Base-by-base conservation (phyloP, 2,113 vertebrate genomes). In the Pagrus major region DNA sequence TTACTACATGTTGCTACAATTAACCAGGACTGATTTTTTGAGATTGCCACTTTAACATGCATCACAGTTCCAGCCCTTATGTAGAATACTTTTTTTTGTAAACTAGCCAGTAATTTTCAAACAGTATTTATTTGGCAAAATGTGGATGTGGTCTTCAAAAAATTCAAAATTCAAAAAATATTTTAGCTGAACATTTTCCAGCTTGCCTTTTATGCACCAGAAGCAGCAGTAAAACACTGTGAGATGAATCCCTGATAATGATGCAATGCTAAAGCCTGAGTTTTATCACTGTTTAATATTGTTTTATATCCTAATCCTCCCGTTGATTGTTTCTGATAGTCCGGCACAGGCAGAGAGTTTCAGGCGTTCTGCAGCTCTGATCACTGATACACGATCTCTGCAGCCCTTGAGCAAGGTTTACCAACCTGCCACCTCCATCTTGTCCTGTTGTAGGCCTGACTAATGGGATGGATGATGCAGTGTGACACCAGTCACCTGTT, bases 401-500 rank as follows among this genome's bases (percentile, higher is more conserved):
- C 83, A 65, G 76, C 71, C 70, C 64, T 65, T 71, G 31, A 60
- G 80, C 60, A 59, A 31, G 49, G 29, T 71, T 41, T 64, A 55
- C 52, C 1, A 18, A 44, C 42, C 65, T 5, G 35, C n/a, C 21
- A 10, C 55, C 33, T 76, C 75, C 63, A n/a, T 29, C 29, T n/a
- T 21, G 14, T 0, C 35, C 9, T 59, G 33, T 3, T 56, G 14
- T n/a, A 3, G 69, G 9, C 23, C 0, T 81, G 87, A 69, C 71
- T 77, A 63, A 81, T 59, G 71, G 60, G 60, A 39, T 2, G 42
- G 46, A 33, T 73, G 74, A 81, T 83, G 61, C 18, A 27, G 60
- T 33, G 55, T 61, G 83, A 79, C 80, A 58, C 4, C 58, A 20
- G 39, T 87, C 54, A 46, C 68, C 65, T 78, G 61, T 61, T 52